phyloP scores from a whole-genome alignment of 2,888 invertebrate species.

The Epirrita christyi region DNA sequence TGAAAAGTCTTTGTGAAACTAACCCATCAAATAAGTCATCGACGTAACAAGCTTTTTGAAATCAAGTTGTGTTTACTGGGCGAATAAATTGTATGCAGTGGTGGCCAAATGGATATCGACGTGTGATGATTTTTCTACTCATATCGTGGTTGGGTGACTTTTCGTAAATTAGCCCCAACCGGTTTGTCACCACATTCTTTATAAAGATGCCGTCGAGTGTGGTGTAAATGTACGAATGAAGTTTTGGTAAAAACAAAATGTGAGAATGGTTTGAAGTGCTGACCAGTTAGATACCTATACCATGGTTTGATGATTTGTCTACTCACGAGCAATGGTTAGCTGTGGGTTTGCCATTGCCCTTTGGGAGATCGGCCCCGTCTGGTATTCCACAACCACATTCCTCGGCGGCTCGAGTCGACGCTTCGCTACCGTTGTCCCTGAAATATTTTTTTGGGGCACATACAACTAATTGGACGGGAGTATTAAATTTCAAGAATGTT shows the following conservation, averaged over 20 bases:
- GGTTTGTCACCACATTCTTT: not conserved
- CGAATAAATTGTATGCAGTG: too few relatives aligned
- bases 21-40: too few relatives aligned
- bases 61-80: too few relatives aligned
- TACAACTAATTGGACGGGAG: slow-evolving; percentile 21
- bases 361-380: slow-evolving; percentile 40
- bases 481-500: slow-evolving; percentile 1
- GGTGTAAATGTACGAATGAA: too few relatives aligned
- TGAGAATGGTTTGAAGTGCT: not conserved
- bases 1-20: too few relatives aligned
- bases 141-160: too few relatives aligned
- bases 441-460: slow-evolving; percentile 55
- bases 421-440: slow-evolving; percentile 83
- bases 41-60: too few relatives aligned
- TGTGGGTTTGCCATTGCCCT: slow-evolving; percentile 69
- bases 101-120: too few relatives aligned
- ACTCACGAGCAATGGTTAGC: slow-evolving; percentile 82
- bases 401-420: slow-evolving; percentile 76
- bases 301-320: slow-evolving; percentile 31
- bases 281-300: not conserved
- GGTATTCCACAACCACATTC: slow-evolving; percentile 66
- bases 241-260: too few relatives aligned
- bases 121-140: too few relatives aligned
- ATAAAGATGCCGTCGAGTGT: not conserved
- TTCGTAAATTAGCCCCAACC: too few relatives aligned